Evolutionary conservation across 2,113 vertebrate genomes (phyloP), one percentile per base, ranked within the genome.

Genomic region (Melanerpes aurifrons): DNA sequence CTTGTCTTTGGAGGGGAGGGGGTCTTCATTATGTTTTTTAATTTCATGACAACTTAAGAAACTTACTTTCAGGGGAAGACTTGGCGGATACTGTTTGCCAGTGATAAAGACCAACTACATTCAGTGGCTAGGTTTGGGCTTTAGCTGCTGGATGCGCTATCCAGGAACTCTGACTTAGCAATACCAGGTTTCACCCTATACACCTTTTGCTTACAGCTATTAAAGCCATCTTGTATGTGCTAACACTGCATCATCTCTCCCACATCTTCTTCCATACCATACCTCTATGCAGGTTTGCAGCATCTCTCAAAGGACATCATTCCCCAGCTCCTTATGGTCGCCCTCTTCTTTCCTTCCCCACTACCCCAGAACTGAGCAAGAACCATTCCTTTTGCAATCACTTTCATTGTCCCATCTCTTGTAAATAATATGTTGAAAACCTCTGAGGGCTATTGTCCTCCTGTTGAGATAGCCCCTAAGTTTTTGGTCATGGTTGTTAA

Each of bases 1-100:
- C 92, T 93, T 83, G 54, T 83, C 66, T 92, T 48, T 5, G 7
- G 47, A 91, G n/a, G 63, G 63, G 75, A 62, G 70, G 72, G 84
- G 28, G 32, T 82, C 68, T 85, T 89, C 63, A 54, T 81, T 66
- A 3, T 61, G 28, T 76, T 72, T 71, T 76, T 92, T 77, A 45
- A 12, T 82, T 86, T 90, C 81, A 86, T 80, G 74, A 76, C 61
- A 47, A 47, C 43, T 90, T 92, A 86, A 21, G 29, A 74, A 91
- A 77, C 57, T 59, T 87, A 68, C 84, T 92, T 95, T 92, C 93
- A 91, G 92, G 89, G 87, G 93, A 93, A 90, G 89, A 90, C 53
- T 90, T 93, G 95, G 95, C 68, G 0, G 84, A 94, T 93, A 92
- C 87, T 84, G 76, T 95, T 94, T 94, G 89, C 85, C 91, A 88